These are phyloP conservation scores for Otus sunia DNA, from an alignment of 2,113 vertebrate species.

Conservation along the genomic window DNA sequence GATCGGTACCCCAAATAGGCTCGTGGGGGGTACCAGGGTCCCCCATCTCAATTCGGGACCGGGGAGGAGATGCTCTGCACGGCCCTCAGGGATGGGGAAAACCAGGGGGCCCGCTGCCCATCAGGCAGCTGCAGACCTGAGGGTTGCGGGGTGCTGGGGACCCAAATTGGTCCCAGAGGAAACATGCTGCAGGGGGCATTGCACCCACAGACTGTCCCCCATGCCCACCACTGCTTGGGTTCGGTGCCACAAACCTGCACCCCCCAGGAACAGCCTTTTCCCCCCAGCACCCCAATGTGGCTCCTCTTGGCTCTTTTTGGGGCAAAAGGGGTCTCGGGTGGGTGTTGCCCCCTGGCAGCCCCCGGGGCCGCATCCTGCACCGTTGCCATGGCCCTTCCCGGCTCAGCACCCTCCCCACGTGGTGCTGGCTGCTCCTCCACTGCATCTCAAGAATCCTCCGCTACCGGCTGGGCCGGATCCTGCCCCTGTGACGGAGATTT, in stretches of 20 bases:
- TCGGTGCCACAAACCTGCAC: rapidly evolving
- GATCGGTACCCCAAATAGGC: neutral
- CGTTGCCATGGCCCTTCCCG: neutral
- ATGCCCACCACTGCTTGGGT: rapidly evolving
- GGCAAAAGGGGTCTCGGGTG: neutral
- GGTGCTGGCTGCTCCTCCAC: neutral
- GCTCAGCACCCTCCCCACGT: neutral
- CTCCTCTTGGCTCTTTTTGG: neutral
- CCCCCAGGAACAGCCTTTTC: neutral
- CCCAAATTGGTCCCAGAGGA: neutral
- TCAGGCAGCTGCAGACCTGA: neutral
- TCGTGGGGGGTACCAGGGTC: rapidly evolving
- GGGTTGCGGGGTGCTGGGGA: neutral
- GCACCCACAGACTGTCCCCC: neutral
- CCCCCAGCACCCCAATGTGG: rapidly evolving
- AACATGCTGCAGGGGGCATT: neutral
- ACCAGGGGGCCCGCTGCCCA: rapidly evolving
- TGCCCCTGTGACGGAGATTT: neutral
- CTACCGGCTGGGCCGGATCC: conserved; percentile 32
- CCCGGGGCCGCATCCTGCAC: no score
- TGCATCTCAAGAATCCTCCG: neutral
- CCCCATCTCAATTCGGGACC: neutral
- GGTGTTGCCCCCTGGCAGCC: neutral
- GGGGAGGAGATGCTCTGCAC: neutral
- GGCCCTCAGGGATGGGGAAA: neutral